phyloP scores from a whole-genome alignment of 37 sponge, comb jelly and placozoan genomes.

The Theonella swinhoei region DNA sequence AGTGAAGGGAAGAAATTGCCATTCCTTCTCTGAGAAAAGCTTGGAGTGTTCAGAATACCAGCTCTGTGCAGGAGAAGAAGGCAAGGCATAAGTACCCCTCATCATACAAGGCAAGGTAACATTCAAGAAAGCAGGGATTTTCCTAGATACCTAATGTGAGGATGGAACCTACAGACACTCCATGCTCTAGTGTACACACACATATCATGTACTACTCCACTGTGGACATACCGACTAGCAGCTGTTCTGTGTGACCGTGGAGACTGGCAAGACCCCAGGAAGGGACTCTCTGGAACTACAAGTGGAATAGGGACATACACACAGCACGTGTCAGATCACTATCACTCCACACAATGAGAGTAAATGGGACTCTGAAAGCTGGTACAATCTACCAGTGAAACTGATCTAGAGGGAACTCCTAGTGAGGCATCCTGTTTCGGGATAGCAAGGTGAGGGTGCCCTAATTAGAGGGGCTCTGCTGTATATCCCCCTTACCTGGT shows the following conservation, averaged over 20 bases:
- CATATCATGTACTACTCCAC: not conserved
- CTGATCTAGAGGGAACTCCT: too few relatives aligned
- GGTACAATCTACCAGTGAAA: not conserved
- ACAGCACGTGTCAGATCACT: not conserved
- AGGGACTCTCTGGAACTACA: constrained; percentile 82
- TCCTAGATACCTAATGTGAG: not conserved
- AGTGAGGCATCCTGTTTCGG: not conserved
- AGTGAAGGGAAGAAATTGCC: constrained; percentile 65
- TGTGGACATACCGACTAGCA: not conserved
- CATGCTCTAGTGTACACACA: not conserved
- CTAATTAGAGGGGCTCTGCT: too few relatives aligned
- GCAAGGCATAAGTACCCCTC: too few relatives aligned
- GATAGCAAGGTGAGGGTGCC: not conserved
- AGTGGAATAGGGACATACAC: not conserved
- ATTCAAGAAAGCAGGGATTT: not conserved
- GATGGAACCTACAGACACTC: not conserved
- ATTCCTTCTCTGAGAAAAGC: constrained; percentile 14
- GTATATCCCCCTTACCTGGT: constrained; percentile 49
- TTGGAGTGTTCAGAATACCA: not conserved
- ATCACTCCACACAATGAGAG: not conserved
- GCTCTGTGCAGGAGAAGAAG: too few relatives aligned
- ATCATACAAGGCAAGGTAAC: not conserved
- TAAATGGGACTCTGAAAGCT: not conserved
- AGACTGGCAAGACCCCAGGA: constrained; percentile 70
- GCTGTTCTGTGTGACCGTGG: constrained; percentile 16